Percentiles rank a stretch among this genome's conserved stretches.
These are phyloP conservation scores for Typhlomys cinereus DNA, from an alignment of 2,113 vertebrate genomes.

Conservation along the genomic window DNA sequence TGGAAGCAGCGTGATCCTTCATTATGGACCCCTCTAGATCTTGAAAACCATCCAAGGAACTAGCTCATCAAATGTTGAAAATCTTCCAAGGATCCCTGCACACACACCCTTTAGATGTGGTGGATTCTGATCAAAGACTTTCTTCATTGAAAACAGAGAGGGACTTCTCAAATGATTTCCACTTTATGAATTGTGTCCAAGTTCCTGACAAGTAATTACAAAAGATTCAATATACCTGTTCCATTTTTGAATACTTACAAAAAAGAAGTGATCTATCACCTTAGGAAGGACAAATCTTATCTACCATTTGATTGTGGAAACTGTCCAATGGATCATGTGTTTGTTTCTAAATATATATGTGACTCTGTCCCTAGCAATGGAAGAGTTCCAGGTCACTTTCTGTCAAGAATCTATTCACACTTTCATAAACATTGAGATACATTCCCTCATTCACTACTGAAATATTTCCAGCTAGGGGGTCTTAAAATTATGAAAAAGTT, in stretches of 20 bases:
- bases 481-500: background rate
- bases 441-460: background rate
- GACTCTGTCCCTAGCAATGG: background rate
- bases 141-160: constrained; percentile 42
- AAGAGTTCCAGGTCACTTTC: constrained; percentile 17
- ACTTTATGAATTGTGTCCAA: constrained; percentile 36
- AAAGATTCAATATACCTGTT: background rate
- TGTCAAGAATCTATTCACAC: constrained; percentile 5
- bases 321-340: background rate
- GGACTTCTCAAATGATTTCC: constrained; percentile 40
- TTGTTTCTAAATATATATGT: background rate
- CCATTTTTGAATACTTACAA: constrained; percentile 1
- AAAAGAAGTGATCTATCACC: background rate
- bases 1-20: constrained; percentile 78
- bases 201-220: constrained; percentile 16
- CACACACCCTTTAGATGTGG: constrained; percentile 64
- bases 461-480: background rate
- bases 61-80: constrained; percentile 78
- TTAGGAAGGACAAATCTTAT: background rate
- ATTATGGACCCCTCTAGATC: constrained; percentile 78
- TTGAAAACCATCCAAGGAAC: constrained; percentile 79
- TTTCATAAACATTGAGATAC: background rate
- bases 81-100: constrained; percentile 76
- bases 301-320: constrained; percentile 35
- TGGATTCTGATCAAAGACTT: constrained; percentile 61